Conservation (phyloP, 2,797 vertebrate genomes). For the Hydrolagus colliei region DNA sequence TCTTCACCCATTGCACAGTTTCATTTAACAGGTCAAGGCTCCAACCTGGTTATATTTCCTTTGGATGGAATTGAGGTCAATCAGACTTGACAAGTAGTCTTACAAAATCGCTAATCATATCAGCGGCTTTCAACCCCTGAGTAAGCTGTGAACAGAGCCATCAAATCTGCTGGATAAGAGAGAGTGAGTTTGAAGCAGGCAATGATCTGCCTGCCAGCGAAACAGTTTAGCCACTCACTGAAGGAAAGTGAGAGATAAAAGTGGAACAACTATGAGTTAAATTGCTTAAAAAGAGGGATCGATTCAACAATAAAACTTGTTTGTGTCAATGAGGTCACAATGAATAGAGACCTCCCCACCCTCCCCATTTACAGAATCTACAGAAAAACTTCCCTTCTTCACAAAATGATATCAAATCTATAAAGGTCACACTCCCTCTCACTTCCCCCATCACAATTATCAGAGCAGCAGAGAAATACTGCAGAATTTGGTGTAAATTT, state of each 20-base stretch:
- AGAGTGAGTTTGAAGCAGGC: not conserved
- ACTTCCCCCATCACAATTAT: no score
- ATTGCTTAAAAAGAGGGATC: not conserved
- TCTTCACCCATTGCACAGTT: not conserved
- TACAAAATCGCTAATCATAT: constrained; percentile 56
- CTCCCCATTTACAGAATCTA: no score
- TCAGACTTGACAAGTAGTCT: constrained; percentile 56
- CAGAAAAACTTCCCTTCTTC: not conserved
- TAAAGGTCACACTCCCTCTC: not conserved
- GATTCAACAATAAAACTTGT: not conserved
- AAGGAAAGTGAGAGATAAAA: not conserved
- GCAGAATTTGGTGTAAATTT: not conserved
- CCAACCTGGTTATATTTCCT: constrained; percentile 55
- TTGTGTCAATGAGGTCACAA: not conserved
- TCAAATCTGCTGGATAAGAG: constrained; percentile 36
- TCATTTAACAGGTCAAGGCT: constrained; percentile 45
- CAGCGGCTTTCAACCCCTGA: constrained; percentile 27
- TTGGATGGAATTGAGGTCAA: constrained; percentile 62
- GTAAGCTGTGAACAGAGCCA: constrained; percentile 33
- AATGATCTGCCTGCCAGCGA: not conserved
- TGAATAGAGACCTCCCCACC: no score
- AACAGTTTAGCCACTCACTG: not conserved
- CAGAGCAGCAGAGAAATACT: not conserved
- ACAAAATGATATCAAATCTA: not conserved
- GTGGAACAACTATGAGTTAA: not conserved